phyloP scores from a whole-genome alignment of 2,888 invertebrate genomes.

The Agonum fuliginosum region DNA sequence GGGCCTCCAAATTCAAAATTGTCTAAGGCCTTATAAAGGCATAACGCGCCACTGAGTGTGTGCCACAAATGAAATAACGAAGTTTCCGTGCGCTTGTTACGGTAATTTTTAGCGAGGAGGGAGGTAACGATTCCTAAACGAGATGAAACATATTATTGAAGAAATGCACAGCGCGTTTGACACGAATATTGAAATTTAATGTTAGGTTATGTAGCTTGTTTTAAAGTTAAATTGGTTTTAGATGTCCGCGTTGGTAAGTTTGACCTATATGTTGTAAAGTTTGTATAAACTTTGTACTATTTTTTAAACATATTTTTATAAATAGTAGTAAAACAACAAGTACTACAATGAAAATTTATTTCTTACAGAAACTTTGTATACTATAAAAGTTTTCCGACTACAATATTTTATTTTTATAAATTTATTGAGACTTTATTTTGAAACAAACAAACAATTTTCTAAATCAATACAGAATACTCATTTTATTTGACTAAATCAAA shows the following conservation, averaged over 20 bases:
- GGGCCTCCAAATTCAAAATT: no score
- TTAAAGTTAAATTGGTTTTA: slow-evolving; percentile 23
- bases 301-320: not conserved
- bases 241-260: not conserved
- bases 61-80: slow-evolving; percentile 24
- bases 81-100: slow-evolving; percentile 12
- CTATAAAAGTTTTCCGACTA: not conserved
- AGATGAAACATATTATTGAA: slow-evolving; percentile 4
- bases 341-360: not conserved
- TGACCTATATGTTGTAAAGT: not conserved
- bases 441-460: no score
- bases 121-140: not conserved
- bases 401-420: not conserved
- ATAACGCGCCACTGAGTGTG: no score
- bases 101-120: not conserved
- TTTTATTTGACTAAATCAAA: no score
- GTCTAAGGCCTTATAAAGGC: no score
- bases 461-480: no score
- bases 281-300: not conserved
- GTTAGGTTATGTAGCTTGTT: slow-evolving; percentile 27
- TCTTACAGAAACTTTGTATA: not conserved
- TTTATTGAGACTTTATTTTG: no score
- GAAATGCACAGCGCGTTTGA: not conserved
- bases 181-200: slow-evolving; percentile 35
- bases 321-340: not conserved